Base-by-base conservation (phyloP, 2,113 vertebrate species). In the Prinia subflava region DNA sequence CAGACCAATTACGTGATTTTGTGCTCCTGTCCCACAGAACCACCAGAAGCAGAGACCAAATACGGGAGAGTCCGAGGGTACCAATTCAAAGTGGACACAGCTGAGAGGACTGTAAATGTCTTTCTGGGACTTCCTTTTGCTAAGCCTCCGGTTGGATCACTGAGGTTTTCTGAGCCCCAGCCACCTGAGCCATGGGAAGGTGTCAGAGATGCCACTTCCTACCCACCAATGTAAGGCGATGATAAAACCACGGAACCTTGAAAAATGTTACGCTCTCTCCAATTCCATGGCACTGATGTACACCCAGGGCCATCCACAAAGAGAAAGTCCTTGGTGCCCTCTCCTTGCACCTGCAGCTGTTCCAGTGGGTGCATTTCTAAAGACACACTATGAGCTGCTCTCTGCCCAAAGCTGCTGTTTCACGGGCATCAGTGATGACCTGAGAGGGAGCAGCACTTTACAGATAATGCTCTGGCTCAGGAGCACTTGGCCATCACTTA, bases 81-180 rank as follows among this genome's bases (percentile, higher is more conserved):
- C 71, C 94, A 95, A 23, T 69, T 97, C 71, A 90, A 55, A 11
- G 98, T 98, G 15, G 98, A 98, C 17, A 95, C 97, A 56, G 98
- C 95, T 6, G 96, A 97, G 56, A 95, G 46, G 14, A 94, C 95
- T 7, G 95, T 98, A 33, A 96, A 98, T 68, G 95, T 98, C 86
- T 99, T 97, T 82, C 81, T 98, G 87, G 98, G 97, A 15, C 83
- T 99, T 37, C 98, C 98, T 27, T 99, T 98, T 96, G 98, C 98
- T 3, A 98, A 98, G 83, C 98, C 98, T 27, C 98, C 99, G 0
- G 21, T 98, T 20, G 98, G 98, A 41, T 65, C 97, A 9, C 95
- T 98, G 49, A 98, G 98, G 91, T 97, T 99, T 92, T 81, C 98
- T 68, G 94, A 94, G 50, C 98, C 98, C 13, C 95, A 98, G 82